Evolutionary conservation across 1,140 invertebrate genomes (phyloP).

Genomic region (Drosophila lini): DNA sequence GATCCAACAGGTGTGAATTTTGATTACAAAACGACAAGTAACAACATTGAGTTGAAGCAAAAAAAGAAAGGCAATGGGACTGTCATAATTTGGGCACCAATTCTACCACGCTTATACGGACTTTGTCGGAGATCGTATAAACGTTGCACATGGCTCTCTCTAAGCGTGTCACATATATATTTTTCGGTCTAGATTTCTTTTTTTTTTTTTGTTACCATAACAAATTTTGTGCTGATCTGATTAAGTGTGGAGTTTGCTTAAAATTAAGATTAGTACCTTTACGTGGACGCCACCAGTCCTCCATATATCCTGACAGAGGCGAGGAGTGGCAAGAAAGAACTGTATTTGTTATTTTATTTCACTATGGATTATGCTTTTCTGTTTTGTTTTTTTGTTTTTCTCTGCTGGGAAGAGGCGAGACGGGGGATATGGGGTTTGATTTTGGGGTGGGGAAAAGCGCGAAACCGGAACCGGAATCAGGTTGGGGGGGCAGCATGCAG

Average conservation of each 20-base stretch:
- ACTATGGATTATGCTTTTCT: constrained; percentile 60
- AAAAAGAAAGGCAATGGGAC: constrained; percentile 24
- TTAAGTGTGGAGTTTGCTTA: constrained; percentile 66
- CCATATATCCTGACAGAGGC: constrained; percentile 97
- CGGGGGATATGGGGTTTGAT: not conserved
- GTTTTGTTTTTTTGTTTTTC: constrained; percentile 19
- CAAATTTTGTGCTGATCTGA: constrained; percentile 44
- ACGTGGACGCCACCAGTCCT: constrained; percentile 97
- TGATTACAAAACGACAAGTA: constrained; percentile 9
- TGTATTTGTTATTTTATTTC: constrained; percentile 85
- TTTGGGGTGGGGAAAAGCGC: constrained; percentile 10
- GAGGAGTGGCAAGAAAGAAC: constrained; percentile 93
- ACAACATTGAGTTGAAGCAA: constrained; percentile 38
- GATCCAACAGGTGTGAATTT: not conserved
- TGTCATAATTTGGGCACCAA: constrained; percentile 24
- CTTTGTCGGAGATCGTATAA: constrained; percentile 11
- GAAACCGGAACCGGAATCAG: constrained; percentile 9
- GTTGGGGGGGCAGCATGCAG: constrained; percentile 32
- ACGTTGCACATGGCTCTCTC: constrained; percentile 19
- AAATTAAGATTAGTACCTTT: constrained; percentile 90
- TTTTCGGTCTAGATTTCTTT: not conserved
- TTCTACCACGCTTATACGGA: constrained; percentile 23
- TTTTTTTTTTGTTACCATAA: constrained; percentile 14
- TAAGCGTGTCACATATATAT: constrained; percentile 11
- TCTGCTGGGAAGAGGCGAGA: constrained; percentile 2